Percentiles rank a stretch among this genome's conserved stretches.
phyloP scores from a whole-genome alignment of 2,113 vertebrate genomes.

The Himantopus leucocephalus region DNA sequence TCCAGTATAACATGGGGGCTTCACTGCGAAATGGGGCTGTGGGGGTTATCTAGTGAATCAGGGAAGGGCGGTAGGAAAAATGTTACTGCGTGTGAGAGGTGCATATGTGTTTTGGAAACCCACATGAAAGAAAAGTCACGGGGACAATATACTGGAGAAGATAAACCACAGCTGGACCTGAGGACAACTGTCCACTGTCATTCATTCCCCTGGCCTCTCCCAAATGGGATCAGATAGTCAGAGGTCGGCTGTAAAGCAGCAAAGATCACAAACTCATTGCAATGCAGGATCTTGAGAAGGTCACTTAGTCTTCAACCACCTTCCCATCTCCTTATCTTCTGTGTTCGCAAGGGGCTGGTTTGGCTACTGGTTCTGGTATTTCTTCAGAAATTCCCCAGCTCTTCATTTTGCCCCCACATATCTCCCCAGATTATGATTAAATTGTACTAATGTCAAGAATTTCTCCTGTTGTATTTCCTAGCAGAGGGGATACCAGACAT shows the following conservation, averaged over 20 bases:
- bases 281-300: neutral
- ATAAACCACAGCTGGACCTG: neutral
- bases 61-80: neutral
- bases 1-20: rapidly evolving
- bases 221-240: neutral
- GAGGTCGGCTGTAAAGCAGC: neutral
- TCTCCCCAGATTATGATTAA: neutral
- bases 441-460: neutral
- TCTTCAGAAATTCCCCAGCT: neutral
- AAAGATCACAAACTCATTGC: neutral
- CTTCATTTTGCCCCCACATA: neutral
- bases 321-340: neutral
- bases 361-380: neutral
- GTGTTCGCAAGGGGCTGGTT: neutral
- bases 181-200: neutral
- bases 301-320: neutral
- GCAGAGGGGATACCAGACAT: rapidly evolving
- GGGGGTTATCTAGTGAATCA: neutral
- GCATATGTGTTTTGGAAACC: neutral
- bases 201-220: neutral
- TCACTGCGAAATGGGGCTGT: neutral
- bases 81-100: neutral
- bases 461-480: neutral
- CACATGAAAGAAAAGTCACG: neutral
- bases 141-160: neutral